Base-by-base conservation (phyloP, 1,140 invertebrate species). In the Euborellia annulipes region DNA sequence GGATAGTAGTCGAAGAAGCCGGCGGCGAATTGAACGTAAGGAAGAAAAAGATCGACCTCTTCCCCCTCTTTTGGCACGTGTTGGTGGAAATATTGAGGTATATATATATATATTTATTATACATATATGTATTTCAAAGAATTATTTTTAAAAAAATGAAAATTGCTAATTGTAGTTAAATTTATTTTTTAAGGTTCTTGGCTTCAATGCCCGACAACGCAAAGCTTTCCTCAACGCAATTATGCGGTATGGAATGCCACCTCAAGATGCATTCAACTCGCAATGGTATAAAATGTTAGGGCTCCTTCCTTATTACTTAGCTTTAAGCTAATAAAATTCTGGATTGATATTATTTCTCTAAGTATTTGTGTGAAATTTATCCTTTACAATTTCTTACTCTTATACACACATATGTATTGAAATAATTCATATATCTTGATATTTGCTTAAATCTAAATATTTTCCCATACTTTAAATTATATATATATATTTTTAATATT, bases 171-270 rank as follows among this genome's bases (percentile, higher is more conserved):
- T n/a, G n/a, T n/a, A n/a, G n/a, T n/a, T n/a, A n/a, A n/a, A n/a
- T 36, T 32, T 46, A 34, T 43, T 43, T 46, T 58, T 62, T 21
- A 52, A 82, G 77, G 85, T 98, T 6, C 71, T 99, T 19, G 96
- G 96, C n/a, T 99, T 99, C 65, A 99, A 99, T 69, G 91, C 94
- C 0, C 67, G 96, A 45, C 96, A 99, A 64, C 70, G 96, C 13
- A 96, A 97, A 64, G 94, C 95, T 20, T 99, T 99, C 76, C 73
- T 98, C 21, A 99, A 99, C 66, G 94, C 93, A 3, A 95, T 99
- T 43, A 98, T 99, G 94, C 81, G 96, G 21, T 99, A 95, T 58
- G 96, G 96, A 45, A 98, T 99, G 94, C 96, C 96, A n/a, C 95
- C 96, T 1, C 75, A 95, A 61, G 92, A 97, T 62, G 89, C 89